phyloP scores from a whole-genome alignment of 2,888 invertebrate species.

The Standfussiana lucernea region DNA sequence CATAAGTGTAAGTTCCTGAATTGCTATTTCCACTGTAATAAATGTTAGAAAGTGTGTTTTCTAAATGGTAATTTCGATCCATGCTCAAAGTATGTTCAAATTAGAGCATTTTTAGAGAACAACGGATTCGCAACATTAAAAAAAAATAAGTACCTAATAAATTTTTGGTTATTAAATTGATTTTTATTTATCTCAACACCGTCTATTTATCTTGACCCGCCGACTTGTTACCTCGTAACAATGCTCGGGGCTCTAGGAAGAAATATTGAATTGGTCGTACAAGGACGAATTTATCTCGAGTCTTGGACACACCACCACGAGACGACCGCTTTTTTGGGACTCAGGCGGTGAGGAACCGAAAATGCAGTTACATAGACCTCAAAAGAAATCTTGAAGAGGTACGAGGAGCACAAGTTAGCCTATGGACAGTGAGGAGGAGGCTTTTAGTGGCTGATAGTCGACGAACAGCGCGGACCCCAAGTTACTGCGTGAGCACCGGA shows the following conservation, averaged over 20 bases:
- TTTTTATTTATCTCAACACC: constrained; percentile 17
- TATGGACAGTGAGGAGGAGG: no score
- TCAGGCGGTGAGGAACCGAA: no score
- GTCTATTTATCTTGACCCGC: not conserved
- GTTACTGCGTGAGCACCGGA: no score
- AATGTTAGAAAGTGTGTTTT: constrained; percentile 28
- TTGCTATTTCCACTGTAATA: constrained; percentile 20
- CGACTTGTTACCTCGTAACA: not conserved
- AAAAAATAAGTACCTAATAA: constrained; percentile 25
- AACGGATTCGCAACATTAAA: not conserved
- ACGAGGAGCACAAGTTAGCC: no score
- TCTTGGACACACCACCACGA: no score
- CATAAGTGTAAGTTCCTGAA: constrained; percentile 16
- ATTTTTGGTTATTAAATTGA: constrained; percentile 38
- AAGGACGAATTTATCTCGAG: not conserved
- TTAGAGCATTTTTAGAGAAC: constrained; percentile 17
- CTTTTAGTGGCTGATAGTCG: no score
- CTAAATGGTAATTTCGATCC: constrained; percentile 17
- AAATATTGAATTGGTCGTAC: not conserved
- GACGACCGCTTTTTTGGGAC: no score
- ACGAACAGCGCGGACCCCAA: no score
- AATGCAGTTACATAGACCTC: no score
- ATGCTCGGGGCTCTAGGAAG: constrained; percentile 3
- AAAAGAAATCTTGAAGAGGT: no score
- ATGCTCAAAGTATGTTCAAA: constrained; percentile 15